Percentiles rank a stretch among this genome's conserved stretches.
These are phyloP conservation scores for Harlomillsia oculata DNA, from an alignment of 1,140 invertebrate species.

Conservation along the genomic window DNA sequence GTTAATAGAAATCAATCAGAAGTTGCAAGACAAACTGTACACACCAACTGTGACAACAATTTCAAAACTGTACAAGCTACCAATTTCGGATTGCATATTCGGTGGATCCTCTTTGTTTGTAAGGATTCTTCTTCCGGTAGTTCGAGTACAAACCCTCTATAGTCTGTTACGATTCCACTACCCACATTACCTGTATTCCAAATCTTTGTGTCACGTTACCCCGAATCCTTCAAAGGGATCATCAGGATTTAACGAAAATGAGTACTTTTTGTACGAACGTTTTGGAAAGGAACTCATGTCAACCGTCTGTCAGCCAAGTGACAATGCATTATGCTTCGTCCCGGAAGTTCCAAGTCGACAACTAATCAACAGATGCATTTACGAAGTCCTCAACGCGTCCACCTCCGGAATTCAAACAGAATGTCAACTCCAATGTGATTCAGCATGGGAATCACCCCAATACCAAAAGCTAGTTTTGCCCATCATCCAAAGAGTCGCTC, in stretches of 20 bases:
- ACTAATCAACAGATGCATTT: slow-evolving; percentile 16
- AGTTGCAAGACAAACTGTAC: not conserved
- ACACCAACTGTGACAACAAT: not conserved
- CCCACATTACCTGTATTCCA: slow-evolving; percentile 19
- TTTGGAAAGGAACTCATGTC: not conserved
- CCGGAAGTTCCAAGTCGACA: slow-evolving; percentile 8
- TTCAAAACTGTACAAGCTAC: slow-evolving; percentile 18
- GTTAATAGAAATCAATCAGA: not conserved
- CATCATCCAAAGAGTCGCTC: slow-evolving; percentile 6
- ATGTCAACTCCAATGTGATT: slow-evolving; percentile 12
- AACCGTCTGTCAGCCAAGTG: not conserved
- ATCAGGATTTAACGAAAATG: not conserved
- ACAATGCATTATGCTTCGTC: slow-evolving; percentile 4
- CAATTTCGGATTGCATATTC: slow-evolving; percentile 24
- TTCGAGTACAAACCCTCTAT: not conserved
- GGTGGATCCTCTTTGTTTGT: slow-evolving; percentile 4
- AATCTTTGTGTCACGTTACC: not conserved
- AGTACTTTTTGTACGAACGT: slow-evolving; percentile 10
- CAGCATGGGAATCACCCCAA: not conserved
- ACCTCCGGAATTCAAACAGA: not conserved
- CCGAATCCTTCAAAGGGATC: not conserved
- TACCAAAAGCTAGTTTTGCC: slow-evolving; percentile 2
- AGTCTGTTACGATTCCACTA: slow-evolving; percentile 3
- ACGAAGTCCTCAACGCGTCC: not conserved
- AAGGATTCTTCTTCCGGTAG: slow-evolving; percentile 17